These are phyloP conservation scores for Parascotia fuliginaria DNA, from an alignment of 2,888 invertebrate genomes.

Conservation along the genomic window DNA sequence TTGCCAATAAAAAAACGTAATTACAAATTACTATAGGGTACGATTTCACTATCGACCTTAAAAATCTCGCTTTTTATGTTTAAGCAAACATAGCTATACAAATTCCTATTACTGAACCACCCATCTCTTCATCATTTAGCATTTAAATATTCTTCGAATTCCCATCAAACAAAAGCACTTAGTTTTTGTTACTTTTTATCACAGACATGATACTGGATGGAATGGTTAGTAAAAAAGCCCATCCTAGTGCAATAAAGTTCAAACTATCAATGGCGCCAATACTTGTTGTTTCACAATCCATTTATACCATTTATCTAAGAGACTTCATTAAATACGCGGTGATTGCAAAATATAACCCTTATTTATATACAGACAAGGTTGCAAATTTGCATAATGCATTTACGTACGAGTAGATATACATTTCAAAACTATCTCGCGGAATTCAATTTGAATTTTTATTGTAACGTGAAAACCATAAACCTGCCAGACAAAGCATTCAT, in stretches of 20 bases:
- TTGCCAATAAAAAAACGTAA: too few species aligned
- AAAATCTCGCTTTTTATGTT: too few species aligned
- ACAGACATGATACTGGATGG: conserved; percentile 18
- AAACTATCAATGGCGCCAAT: conserved; percentile 38
- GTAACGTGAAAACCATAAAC: conserved; percentile 53
- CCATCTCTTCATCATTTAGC: background rate
- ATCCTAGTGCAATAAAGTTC: conserved; percentile 27
- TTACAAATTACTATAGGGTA: too few species aligned
- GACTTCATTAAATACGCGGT: conserved; percentile 4
- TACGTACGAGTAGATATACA: conserved; percentile 22
- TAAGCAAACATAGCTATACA: too few species aligned
- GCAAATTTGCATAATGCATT: conserved; percentile 15
- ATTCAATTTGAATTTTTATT: conserved; percentile 55
- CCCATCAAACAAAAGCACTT: background rate
- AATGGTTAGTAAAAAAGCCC: conserved; percentile 26
- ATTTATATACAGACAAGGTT: conserved; percentile 7
- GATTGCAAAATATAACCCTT: conserved; percentile 10
- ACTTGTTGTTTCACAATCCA: conserved; percentile 24
- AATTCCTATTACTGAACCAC: background rate
- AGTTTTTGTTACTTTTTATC: conserved; percentile 18
- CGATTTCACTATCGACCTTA: too few species aligned
- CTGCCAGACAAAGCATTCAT: conserved; percentile 47
- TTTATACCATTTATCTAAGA: conserved; percentile 27
- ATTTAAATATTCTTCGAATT: background rate
- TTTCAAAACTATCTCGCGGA: conserved; percentile 37